A percentile compares a stretch with the other conserved stretches of the same genome.
phyloP scores from a whole-genome alignment of 2,113 vertebrate genomes.

The human (Homo sapiens) region DNA sequence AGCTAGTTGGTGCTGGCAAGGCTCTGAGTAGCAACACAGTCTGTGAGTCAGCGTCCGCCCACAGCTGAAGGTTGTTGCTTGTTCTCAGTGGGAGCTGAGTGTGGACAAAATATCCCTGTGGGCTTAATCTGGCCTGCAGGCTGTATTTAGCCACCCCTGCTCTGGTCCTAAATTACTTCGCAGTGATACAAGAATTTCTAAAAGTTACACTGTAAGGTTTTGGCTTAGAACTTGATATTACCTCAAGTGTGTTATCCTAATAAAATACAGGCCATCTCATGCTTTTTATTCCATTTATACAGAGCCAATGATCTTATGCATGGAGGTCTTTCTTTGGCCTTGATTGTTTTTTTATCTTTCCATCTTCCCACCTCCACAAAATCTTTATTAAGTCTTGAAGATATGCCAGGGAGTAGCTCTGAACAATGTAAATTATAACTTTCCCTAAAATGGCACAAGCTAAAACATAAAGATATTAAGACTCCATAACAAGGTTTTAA shows the following conservation, averaged over 20 bases:
- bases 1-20: background rate
- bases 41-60: background rate
- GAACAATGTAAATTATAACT: background rate
- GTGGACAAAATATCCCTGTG: background rate
- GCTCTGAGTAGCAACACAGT: background rate
- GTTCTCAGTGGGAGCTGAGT: background rate
- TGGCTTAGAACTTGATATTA: conserved; percentile 28
- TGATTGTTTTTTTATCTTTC: conserved; percentile 26
- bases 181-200: background rate
- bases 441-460: background rate
- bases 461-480: background rate
- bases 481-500: background rate
- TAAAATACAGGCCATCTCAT: conserved; percentile 25
- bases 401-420: background rate
- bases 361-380: conserved; percentile 23
- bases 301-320: background rate
- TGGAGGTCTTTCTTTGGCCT: conserved; percentile 30
- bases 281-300: background rate
- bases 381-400: conserved; percentile 26
- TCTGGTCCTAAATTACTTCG: conserved; percentile 7
- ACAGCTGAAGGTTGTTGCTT: background rate
- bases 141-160: conserved; percentile 1
- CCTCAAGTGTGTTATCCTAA: conserved; percentile 24
- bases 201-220: conserved; percentile 10
- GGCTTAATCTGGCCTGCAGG: conserved; percentile 17